Conservation (phyloP, 2,888 invertebrate genomes). For the Cantharis nigra region DNA sequence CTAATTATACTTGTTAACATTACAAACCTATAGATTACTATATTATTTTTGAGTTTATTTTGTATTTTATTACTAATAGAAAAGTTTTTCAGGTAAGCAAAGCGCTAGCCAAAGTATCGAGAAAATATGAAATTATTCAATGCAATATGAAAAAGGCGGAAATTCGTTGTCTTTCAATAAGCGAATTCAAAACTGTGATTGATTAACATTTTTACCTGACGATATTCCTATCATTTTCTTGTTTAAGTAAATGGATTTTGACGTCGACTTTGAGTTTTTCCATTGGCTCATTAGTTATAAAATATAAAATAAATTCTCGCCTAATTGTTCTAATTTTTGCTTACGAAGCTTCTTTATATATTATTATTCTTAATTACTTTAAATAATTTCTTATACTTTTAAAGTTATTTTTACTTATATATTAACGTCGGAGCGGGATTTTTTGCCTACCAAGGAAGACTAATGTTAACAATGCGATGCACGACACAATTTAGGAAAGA, state of each 20-base stretch:
- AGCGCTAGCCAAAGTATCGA: neutral
- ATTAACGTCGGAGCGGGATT: neutral
- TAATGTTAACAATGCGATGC: neutral
- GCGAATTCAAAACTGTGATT: neutral
- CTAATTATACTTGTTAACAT: neutral
- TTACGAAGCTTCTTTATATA: neutral
- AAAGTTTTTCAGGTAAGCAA: neutral
- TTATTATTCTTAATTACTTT: slow-evolving; percentile 2
- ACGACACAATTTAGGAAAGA: neutral
- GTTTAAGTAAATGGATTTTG: neutral
- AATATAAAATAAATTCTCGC: neutral
- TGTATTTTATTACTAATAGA: neutral
- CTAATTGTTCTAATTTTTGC: neutral
- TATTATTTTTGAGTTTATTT: neutral
- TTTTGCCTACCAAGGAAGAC: slow-evolving; percentile 3
- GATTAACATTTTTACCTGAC: neutral
- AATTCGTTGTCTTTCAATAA: neutral
- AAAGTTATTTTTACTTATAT: neutral
- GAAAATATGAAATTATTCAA: neutral
- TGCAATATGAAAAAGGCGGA: neutral
- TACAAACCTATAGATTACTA: neutral
- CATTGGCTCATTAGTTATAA: neutral
- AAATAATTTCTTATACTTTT: slow-evolving; percentile 1
- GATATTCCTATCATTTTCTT: neutral
- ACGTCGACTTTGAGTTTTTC: neutral